Conservation (phyloP, 1,140 invertebrate species). For the Drosophila lini region DNA sequence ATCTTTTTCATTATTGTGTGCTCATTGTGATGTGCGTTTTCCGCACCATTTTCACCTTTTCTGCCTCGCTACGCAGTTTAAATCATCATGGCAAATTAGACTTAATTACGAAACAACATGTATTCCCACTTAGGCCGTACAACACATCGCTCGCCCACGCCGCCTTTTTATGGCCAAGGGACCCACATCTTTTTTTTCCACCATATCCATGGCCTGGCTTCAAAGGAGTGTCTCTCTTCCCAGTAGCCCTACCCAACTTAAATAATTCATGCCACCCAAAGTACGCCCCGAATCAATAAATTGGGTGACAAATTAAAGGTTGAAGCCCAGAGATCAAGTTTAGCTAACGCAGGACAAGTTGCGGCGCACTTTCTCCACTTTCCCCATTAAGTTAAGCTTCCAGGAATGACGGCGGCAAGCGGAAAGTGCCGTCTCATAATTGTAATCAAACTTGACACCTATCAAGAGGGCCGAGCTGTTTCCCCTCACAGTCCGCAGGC, state of each 20-base stretch:
- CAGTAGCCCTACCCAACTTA: not conserved
- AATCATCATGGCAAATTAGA: slow-evolving; percentile 78
- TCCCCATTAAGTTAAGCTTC: slow-evolving; percentile 13
- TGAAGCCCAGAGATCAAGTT: slow-evolving; percentile 9
- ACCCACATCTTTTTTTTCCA: slow-evolving; percentile 5
- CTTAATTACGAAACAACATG: slow-evolving; percentile 76
- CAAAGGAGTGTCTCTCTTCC: slow-evolving; percentile 14
- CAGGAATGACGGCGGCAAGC: slow-evolving; percentile 17
- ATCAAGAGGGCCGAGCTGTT: slow-evolving; percentile 5
- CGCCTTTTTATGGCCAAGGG: slow-evolving; percentile 7
- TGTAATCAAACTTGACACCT: slow-evolving; percentile 76
- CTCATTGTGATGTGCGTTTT: slow-evolving; percentile 64
- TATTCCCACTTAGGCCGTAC: slow-evolving; percentile 65
- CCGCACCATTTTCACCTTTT: slow-evolving; percentile 68
- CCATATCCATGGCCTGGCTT: not conserved
- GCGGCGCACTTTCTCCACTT: slow-evolving; percentile 9
- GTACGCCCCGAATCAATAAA: slow-evolving; percentile 20
- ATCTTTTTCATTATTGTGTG: slow-evolving; percentile 45
- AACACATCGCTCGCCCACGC: slow-evolving; percentile 8
- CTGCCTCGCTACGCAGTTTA: slow-evolving; percentile 68
- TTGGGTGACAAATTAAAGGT: slow-evolving; percentile 46
- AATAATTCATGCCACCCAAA: slow-evolving; percentile 27
- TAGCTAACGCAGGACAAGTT: slow-evolving; percentile 13
- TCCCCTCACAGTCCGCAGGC: slow-evolving; percentile 1
- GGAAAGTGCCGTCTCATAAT: slow-evolving; percentile 68